Evolutionary conservation across 64 coral and sea anemone genomes (phyloP).

Genomic region (Cladopsammia gracilis): DNA sequence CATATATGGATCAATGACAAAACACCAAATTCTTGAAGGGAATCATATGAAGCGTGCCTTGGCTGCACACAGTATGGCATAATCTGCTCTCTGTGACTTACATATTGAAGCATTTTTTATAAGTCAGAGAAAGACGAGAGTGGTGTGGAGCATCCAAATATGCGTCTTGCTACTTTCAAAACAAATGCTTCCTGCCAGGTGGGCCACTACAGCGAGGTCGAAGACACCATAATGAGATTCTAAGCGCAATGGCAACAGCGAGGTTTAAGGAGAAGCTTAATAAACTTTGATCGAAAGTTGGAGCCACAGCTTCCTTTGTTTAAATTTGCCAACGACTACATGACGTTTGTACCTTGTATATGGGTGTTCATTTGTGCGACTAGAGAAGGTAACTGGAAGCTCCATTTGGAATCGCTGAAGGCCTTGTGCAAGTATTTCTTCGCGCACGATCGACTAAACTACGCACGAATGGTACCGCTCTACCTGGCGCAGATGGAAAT

Average conservation of each 20-base stretch:
- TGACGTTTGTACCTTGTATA: constrained; percentile 19
- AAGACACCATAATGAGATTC: neutral
- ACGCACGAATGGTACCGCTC: too few species aligned
- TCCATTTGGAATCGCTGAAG: constrained; percentile 52
- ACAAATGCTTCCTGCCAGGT: constrained; percentile 16
- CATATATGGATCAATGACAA: constrained; percentile 62
- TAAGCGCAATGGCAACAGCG: constrained; percentile 14
- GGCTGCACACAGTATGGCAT: constrained; percentile 64
- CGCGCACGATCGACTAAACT: too few species aligned
- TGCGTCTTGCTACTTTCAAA: neutral
- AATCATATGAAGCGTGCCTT: constrained; percentile 60
- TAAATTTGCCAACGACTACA: constrained; percentile 14
- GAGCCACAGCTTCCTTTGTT: constrained; percentile 4
- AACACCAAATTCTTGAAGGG: constrained; percentile 61
- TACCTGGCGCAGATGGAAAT: too few species aligned
- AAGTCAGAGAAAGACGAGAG: constrained; percentile 16
- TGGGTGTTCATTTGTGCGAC: constrained; percentile 16
- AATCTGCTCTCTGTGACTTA: constrained; percentile 55
- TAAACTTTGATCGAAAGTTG: constrained; percentile 12
- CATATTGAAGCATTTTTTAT: constrained; percentile 42
- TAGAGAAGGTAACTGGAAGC: constrained; percentile 51
- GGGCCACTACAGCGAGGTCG: constrained; percentile 7
- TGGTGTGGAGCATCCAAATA: constrained; percentile 30
- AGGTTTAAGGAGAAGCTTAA: constrained; percentile 12
- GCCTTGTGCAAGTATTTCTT: too few species aligned